Conservation (phyloP, 2,888 invertebrate species). For the Quadroppia sp. region DNA sequence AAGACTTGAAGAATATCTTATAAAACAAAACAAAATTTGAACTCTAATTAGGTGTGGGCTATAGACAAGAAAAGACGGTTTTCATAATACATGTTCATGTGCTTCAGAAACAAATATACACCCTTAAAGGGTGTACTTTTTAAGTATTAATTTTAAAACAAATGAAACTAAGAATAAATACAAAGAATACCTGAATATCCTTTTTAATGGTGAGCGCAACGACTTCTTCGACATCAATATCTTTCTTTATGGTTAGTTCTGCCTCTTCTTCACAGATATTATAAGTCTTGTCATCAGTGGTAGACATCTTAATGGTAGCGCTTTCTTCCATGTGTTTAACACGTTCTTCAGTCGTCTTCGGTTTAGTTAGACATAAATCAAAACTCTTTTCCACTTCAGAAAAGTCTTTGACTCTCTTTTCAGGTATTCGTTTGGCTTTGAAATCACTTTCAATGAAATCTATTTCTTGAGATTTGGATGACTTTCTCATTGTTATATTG, state of each 20-base stretch:
- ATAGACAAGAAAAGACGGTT: too few species aligned
- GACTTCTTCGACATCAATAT: constrained; percentile 17
- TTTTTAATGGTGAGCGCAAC: neutral
- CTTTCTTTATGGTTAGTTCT: constrained; percentile 45
- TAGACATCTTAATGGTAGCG: constrained; percentile 37
- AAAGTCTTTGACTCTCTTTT: neutral
- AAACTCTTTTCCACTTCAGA: constrained; percentile 9
- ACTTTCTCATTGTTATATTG: constrained; percentile 48
- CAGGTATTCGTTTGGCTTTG: neutral
- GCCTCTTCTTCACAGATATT: constrained; percentile 44
- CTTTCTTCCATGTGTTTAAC: constrained; percentile 38
- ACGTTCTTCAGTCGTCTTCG: constrained; percentile 39
- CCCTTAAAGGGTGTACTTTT: neutral
- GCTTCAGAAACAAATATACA: too few species aligned
- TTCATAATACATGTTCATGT: too few species aligned
- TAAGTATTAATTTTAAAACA: too few species aligned
- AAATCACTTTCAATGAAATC: constrained; percentile 34
- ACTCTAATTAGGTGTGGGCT: too few species aligned
- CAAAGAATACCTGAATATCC: neutral
- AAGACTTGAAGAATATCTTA: too few species aligned
- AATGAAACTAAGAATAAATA: neutral
- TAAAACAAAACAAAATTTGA: too few species aligned
- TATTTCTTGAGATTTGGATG: constrained; percentile 43
- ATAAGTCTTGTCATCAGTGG: constrained; percentile 39
- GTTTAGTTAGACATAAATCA: neutral